Base-by-base conservation (phyloP, 2,113 vertebrate species). In the Euleptes europaea region DNA sequence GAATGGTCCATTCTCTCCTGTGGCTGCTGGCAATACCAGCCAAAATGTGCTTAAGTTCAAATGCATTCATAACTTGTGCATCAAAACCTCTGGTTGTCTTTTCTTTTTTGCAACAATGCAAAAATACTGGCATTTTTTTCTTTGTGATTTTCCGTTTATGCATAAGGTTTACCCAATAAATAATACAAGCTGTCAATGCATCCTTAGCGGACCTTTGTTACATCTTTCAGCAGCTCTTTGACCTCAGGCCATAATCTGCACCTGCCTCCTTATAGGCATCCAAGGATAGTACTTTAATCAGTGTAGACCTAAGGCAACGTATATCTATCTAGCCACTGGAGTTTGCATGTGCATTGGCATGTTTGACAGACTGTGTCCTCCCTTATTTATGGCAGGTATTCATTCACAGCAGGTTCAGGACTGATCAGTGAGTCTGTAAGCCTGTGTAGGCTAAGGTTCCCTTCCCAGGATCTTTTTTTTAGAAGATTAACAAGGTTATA, bases 61-160 rank as follows among this genome's bases (percentile, higher is more conserved):
- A 14, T 19, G 31, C 47, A 38, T 81, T 51, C 51, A 3, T 54
- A 47, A 82, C 71, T 71, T 82, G 49, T 38, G 26, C 38, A 54
- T 35, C 31, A 49, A 13, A 79, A n/a, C 6, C 81, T 65, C 79
- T 33, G 47, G 69, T 74, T 49, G n/a, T 57, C 15, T 57, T 70
- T 44, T 13, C 5, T 70, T 60, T 83, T 89, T 75, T 57, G 7
- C 54, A 57, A 23, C 54, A 23, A 23, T 54, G 63, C n/a, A 17
- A n/a, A 65, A 86, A 38, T 33, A 42, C 0, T 15, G 10, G 1
- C 0, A 0, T 19, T 80, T 87, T 72, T 28, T 47, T 87, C 77
- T 51, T 91, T 65, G 85, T 82, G 90, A 60, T 86, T 90, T 74
- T 75, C 87, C 44, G 80, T 83, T 86, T 85, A 70, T 35, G 54